Evolutionary conservation across 2,797 vertebrate genomes (phyloP), one percentile per base, ranked within the genome.

Genomic region (Leptatherina wallacei): DNA sequence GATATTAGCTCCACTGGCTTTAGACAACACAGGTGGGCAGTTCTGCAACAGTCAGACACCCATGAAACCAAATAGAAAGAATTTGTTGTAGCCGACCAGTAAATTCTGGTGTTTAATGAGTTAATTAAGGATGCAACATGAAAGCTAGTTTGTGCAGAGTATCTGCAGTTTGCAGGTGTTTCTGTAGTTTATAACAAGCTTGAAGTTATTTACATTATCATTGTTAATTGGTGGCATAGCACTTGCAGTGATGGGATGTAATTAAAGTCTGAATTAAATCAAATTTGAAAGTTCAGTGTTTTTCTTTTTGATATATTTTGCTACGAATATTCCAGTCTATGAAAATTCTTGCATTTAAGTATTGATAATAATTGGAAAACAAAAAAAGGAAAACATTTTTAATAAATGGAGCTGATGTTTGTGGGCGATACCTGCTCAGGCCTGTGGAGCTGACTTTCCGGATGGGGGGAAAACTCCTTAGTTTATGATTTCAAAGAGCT

Each of bases 21-120:
- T 71, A 80, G 77, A 73, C 66, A 52, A 58, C 80, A 83, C 85
- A 90, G 87, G 84, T 87, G 83, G 71, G 58, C 55, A 60, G 35
- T 55, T 51, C 18, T 55, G 36, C 27, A 56, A 24, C 12, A 61
- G 49, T 63, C 52, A 65, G 32, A 10, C 68, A 69, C 16, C 12
- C 22, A 58, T 59, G 5, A 42, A 65, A 57, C 61, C 32, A 62
- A 47, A 36, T 14, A 36, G 22, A 49, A 35, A 49, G 32, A 79
- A 64, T 12, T 7, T 52, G 18, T 44, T 30, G 36, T 20, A 40
- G 22, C 33, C 61, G 11, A 61, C 54, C 14, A 35, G 6, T 36
- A 6, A 16, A 6, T 54, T n/a, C 11, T 57, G 6, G 7, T 32
- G n/a, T 27, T 1, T 22, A 44, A 13, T 47, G 14, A 22, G 10